These are phyloP conservation scores for Tetragonula carbonaria DNA, from an alignment of 2,888 invertebrate species.

Conservation along the genomic window DNA sequence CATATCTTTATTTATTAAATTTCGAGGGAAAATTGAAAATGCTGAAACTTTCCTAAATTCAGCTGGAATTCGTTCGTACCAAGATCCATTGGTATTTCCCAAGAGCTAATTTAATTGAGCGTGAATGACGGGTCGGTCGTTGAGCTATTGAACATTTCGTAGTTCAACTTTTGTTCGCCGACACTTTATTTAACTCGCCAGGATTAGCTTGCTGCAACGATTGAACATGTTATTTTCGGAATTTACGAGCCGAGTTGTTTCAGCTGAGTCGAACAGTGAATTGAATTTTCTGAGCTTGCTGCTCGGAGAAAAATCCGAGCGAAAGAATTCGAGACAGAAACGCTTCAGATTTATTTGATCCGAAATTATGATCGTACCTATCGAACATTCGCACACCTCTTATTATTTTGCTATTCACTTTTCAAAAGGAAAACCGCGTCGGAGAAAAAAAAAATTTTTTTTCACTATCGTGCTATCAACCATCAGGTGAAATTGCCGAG, in stretches of 20 bases:
- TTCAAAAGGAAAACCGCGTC: background rate
- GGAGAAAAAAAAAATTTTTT: background rate
- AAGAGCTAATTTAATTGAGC: conserved; percentile 7
- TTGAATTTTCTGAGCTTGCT: no score
- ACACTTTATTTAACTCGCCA: conserved; percentile 6
- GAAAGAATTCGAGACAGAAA: no score
- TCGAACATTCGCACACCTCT: no score
- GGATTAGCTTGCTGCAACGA: background rate
- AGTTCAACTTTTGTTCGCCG: background rate
- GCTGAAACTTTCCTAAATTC: background rate
- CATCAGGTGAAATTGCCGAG: background rate
- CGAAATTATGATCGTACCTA: no score
- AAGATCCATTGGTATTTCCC: background rate
- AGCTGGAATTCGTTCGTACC: background rate
- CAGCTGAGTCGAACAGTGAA: no score
- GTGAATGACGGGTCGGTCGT: conserved; percentile 10
- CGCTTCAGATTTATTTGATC: no score
- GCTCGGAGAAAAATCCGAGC: no score
- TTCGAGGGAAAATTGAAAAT: background rate
- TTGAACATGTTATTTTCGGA: conserved; percentile 1
- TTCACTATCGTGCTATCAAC: background rate
- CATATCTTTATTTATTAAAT: background rate
- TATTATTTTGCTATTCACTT: background rate
- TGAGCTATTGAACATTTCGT: background rate
- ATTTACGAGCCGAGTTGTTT: no score